Conservation (phyloP, 2,113 vertebrate genomes). For the Tragelaphus scriptus region DNA sequence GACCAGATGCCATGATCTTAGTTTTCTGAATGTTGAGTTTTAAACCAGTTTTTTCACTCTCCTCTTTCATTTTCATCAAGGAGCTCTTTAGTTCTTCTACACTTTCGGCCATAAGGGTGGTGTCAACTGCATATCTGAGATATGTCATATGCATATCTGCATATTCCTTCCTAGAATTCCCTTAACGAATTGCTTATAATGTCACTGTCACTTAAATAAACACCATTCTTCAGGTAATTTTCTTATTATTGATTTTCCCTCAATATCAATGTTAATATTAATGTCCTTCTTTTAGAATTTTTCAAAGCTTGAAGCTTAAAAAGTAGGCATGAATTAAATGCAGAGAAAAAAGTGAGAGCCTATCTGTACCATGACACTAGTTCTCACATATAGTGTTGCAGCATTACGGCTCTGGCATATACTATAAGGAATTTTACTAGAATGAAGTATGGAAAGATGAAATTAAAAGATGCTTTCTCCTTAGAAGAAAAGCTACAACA, state of each 20-base stretch:
- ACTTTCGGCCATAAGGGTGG: fast-evolving
- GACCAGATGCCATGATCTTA: neutral
- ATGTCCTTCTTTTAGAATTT: neutral
- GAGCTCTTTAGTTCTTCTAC: neutral
- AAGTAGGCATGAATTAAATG: neutral
- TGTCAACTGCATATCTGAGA: neutral
- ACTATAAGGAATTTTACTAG: neutral
- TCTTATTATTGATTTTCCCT: neutral
- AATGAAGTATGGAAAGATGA: neutral
- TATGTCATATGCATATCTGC: neutral
- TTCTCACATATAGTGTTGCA: neutral
- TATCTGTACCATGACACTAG: neutral
- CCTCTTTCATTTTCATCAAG: neutral
- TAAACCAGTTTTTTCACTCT: neutral
- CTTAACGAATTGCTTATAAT: neutral
- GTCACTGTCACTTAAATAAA: neutral
- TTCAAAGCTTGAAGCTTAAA: neutral
- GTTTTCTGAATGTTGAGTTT: neutral
- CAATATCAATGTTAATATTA: neutral
- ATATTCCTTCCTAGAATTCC: neutral
- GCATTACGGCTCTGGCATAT: neutral
- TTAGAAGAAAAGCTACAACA: neutral
- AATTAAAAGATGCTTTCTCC: neutral
- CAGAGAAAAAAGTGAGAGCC: neutral
- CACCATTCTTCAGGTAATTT: neutral